Evolutionary conservation across 2,888 invertebrate genomes (phyloP), one percentile per base, ranked within the genome.

Genomic region (Dryadula phaetusa): DNA sequence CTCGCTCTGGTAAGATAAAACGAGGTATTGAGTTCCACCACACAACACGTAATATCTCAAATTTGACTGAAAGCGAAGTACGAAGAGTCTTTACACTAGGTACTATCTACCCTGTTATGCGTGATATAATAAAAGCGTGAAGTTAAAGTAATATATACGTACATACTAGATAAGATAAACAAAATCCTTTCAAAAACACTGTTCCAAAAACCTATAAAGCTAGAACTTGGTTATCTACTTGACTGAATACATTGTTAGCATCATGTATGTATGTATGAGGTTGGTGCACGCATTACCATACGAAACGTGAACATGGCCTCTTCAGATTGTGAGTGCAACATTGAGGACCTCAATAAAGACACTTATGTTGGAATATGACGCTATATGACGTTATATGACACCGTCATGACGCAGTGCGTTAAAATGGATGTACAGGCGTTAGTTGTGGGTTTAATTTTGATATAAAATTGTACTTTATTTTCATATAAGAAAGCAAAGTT

Each of bases 251-350:
- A 68, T 71, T 71, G 71, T 66, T 52, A 66, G 61, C 66, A 58
- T 71, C 72, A 76, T 74, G 76, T 76, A 74, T 76, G 75, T 75
- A 76, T 76, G 76, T 75, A 75, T 75, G 74, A 74, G 70, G 40
- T 52, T 6, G 53, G 32, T 58, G 70, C 66, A 61, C 66, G 68
- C 69, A 74, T 76, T 76, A 70, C 69, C 76, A 76, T 76, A 76
- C 74, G 71, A 73, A 76, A 74, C 73, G 75, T 70, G 61, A 54
- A 58, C 52, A 63, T 54, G 62, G 67, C 22, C 72, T 71, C 71
- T 72, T 67, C 66, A 69, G 70, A 66, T 70, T 66, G 70, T 67
- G 66, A 70, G 71, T 62, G 70, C 66, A 73, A 74, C 69, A 56
- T 64, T 54, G 64, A 64, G 40, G 61, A 34, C 61, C 37, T 69